These are phyloP conservation scores for Cyclopterus lumpus DNA, from an alignment of 2,797 vertebrate genomes.

Conservation along the genomic window DNA sequence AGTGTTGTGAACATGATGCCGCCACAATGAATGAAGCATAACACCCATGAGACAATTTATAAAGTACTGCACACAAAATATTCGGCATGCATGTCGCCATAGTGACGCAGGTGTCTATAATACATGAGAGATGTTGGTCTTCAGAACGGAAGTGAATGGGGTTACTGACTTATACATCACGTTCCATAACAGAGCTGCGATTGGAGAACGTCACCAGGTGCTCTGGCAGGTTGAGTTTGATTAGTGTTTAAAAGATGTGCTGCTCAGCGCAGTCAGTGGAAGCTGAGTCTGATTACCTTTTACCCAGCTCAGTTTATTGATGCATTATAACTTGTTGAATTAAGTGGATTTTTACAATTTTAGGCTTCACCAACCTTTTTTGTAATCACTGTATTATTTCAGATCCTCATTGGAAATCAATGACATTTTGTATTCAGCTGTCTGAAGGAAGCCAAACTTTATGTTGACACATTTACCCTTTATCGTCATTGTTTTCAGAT, in stretches of 20 bases:
- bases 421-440: constrained; percentile 30
- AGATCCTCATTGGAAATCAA: constrained; percentile 66
- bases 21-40: neutral
- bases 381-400: constrained; percentile 39
- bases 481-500: constrained; percentile 9
- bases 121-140: neutral
- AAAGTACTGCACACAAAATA: neutral
- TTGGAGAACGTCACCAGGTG: neutral
- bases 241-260: neutral
- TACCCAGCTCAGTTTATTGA: constrained; percentile 1
- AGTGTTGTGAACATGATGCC: neutral
- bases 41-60: neutral
- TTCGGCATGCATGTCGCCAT: neutral
- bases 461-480: neutral
- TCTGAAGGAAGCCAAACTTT: constrained; percentile 14
- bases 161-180: no score
- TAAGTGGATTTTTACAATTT: neutral
- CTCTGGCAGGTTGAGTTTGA: neutral
- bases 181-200: no score
- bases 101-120: neutral
- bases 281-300: neutral
- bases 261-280: neutral
- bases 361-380: neutral
- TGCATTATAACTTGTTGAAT: neutral
- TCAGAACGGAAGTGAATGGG: no score